phyloP scores from a whole-genome alignment of 2,797 vertebrate species.

The Muscicapa comitata region DNA sequence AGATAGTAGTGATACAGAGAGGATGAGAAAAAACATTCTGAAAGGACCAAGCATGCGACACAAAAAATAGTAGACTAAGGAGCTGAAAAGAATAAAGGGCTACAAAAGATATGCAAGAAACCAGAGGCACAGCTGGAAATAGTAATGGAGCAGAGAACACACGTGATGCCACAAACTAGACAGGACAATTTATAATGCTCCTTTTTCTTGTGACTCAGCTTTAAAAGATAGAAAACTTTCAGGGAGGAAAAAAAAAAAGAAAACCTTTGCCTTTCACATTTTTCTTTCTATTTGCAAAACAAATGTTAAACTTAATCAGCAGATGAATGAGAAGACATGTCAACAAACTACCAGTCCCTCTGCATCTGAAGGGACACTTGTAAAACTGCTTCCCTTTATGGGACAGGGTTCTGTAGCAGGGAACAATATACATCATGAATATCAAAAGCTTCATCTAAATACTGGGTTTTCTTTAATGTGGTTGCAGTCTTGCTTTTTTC shows the following conservation, averaged over 20 bases:
- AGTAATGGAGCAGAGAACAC: not conserved
- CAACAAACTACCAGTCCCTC: not conserved
- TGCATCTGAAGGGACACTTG: not conserved
- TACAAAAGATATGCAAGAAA: not conserved
- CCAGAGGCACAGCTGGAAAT: slow-evolving; percentile 2
- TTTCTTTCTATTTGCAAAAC: not conserved
- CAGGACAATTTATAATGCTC: not conserved
- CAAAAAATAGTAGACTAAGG: not conserved
- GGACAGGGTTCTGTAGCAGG: not conserved
- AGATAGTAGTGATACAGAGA: slow-evolving; percentile 17
- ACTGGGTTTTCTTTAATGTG: not conserved
- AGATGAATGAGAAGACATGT: not conserved
- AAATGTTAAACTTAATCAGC: not conserved
- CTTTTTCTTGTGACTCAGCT: not conserved
- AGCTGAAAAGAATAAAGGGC: not conserved
- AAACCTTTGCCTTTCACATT: not conserved
- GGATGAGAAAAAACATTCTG: slow-evolving; percentile 41
- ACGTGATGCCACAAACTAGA: not conserved
- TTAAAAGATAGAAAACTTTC: not conserved
- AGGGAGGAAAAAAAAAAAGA: not conserved
- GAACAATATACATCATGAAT: not conserved
- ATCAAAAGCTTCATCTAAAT: not conserved
- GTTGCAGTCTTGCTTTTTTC: not conserved
- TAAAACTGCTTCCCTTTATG: not conserved
- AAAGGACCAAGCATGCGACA: slow-evolving; percentile 19